phyloP scores from a whole-genome alignment of 2,113 vertebrate species.

The Tor tambroides region DNA sequence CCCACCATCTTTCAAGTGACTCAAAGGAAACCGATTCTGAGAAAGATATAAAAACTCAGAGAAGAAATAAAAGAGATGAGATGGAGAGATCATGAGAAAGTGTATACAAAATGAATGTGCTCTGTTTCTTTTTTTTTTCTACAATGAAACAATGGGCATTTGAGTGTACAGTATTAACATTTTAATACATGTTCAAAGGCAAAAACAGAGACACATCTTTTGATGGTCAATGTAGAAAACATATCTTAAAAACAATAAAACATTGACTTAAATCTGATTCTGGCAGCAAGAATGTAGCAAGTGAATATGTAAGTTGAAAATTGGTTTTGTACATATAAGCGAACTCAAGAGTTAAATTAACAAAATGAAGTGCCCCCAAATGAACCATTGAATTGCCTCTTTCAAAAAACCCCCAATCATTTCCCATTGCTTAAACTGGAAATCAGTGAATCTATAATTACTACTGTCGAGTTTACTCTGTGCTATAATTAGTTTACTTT shows the following conservation, averaged over 20 bases:
- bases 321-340: too few species aligned
- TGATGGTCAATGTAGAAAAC: not conserved
- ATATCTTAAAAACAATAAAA: not conserved
- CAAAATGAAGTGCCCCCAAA: not conserved
- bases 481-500: constrained; percentile 16
- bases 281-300: not conserved
- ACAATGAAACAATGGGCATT: not conserved
- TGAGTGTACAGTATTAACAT: not conserved
- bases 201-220: not conserved
- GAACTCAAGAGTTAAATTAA: not conserved
- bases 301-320: not conserved
- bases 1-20: not conserved
- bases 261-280: not conserved
- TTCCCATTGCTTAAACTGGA: constrained; percentile 18
- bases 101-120: too few species aligned
- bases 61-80: not conserved
- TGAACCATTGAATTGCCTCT: constrained; percentile 20
- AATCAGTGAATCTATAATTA: constrained; percentile 2
- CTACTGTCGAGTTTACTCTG: not conserved
- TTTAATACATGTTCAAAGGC: too few species aligned
- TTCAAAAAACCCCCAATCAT: not conserved
- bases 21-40: not conserved
- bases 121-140: too few species aligned
- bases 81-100: not conserved
- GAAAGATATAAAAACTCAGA: too few species aligned